phyloP scores from a whole-genome alignment of 2,113 vertebrate genomes.

The Sisor rabdophorus region DNA sequence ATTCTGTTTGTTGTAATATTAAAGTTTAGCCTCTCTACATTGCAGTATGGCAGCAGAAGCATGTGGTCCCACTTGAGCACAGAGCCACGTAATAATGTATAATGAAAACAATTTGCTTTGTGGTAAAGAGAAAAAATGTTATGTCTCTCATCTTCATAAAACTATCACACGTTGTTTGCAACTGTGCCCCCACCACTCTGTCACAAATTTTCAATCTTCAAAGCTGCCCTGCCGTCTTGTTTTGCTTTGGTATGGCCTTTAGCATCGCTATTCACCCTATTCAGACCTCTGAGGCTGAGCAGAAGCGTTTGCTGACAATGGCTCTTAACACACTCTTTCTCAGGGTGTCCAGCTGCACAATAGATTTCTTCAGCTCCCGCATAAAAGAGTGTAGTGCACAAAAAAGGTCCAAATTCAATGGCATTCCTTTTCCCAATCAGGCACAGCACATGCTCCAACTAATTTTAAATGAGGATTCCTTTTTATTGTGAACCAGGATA shows the following conservation, averaged over 20 bases:
- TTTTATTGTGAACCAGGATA: constrained; percentile 45
- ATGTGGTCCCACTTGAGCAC: neutral
- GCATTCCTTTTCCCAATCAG: constrained; percentile 70
- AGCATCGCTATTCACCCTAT: constrained; percentile 66
- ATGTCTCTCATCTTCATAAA: constrained; percentile 48
- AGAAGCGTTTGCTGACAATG: constrained; percentile 68
- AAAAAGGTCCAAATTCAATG: constrained; percentile 70
- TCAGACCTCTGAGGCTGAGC: constrained; percentile 54
- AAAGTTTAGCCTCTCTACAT: constrained; percentile 9
- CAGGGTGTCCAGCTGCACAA: constrained; percentile 70
- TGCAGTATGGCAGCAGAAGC: neutral
- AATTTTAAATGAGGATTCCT: constrained; percentile 37
- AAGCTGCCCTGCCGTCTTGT: constrained; percentile 66
- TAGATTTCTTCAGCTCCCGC: constrained; percentile 66
- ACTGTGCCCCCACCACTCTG: constrained; percentile 50
- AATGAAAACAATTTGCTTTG: neutral
- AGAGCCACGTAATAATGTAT: neutral
- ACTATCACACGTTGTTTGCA: constrained; percentile 60
- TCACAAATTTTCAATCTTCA: constrained; percentile 64
- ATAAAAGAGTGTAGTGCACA: constrained; percentile 68
- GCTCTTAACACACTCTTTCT: constrained; percentile 67
- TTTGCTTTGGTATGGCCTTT: constrained; percentile 61
- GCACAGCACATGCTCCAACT: constrained; percentile 56
- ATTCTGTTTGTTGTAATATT: constrained; percentile 10
- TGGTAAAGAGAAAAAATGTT: neutral